These are phyloP conservation scores for Himantopus leucocephalus DNA, from an alignment of 2,113 vertebrate genomes.

Conservation along the genomic window DNA sequence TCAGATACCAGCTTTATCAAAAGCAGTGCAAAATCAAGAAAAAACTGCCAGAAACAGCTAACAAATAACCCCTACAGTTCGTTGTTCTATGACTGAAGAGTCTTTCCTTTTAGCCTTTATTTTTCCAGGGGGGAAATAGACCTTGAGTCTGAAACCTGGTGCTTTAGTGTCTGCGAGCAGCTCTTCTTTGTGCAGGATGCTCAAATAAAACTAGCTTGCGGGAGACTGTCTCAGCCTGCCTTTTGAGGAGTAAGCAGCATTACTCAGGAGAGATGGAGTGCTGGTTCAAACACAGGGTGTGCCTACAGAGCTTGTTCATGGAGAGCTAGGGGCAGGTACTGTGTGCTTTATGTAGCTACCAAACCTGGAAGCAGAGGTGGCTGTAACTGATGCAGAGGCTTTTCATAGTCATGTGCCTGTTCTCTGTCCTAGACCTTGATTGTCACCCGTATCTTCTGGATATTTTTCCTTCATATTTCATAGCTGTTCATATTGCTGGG, in stretches of 20 bases:
- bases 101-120: neutral
- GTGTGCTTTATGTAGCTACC: neutral
- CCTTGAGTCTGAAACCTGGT: neutral
- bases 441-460: neutral
- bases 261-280: neutral
- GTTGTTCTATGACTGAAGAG: neutral
- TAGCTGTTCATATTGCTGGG: neutral
- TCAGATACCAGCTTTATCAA: neutral
- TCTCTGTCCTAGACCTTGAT: neutral
- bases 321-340: neutral
- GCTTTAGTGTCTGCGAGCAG: neutral
- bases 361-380: neutral
- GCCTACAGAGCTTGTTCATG: neutral
- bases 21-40: neutral
- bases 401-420: fast-evolving
- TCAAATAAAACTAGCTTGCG: neutral
- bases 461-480: neutral
- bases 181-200: neutral
- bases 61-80: neutral
- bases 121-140: neutral
- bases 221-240: neutral
- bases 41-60: neutral
- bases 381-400: neutral
- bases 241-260: neutral
- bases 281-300: neutral